These are phyloP conservation scores for Nemotelus pantherinus DNA, from an alignment of 2,888 invertebrate genomes.

Conservation along the genomic window DNA sequence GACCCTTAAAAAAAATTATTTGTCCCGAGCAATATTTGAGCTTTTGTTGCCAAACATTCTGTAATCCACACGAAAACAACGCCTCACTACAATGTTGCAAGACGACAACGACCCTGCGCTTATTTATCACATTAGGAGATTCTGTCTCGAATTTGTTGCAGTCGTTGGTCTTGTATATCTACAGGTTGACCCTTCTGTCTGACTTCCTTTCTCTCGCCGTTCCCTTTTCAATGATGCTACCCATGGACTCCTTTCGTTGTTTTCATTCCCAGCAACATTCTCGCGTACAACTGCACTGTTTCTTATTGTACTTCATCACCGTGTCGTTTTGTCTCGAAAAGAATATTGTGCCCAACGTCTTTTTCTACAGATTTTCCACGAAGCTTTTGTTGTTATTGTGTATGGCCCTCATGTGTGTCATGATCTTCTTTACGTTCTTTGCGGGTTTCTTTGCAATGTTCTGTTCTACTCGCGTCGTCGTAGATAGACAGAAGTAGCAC, in stretches of 20 bases:
- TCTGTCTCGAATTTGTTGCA: conserved; percentile 30
- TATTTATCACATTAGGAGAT: not conserved
- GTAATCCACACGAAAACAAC: not conserved
- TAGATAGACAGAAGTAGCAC: too few relatives aligned
- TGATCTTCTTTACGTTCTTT: too few relatives aligned
- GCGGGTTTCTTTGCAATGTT: too few relatives aligned
- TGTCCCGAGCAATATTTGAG: too few relatives aligned
- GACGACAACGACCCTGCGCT: conserved; percentile 1
- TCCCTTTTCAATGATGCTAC: not conserved
- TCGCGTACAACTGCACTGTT: too few relatives aligned
- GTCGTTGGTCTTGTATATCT: conserved; percentile 10
- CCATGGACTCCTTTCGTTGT: not conserved
- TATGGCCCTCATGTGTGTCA: too few relatives aligned
- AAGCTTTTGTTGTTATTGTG: not conserved
- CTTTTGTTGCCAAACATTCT: not conserved
- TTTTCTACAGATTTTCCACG: not conserved
- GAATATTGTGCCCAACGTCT: conserved; percentile 10
- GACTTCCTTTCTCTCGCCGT: not conserved
- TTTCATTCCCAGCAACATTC: too few relatives aligned
- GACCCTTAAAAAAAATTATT: too few relatives aligned
- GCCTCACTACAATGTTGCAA: conserved; percentile 28
- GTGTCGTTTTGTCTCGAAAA: not conserved
- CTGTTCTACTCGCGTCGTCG: too few relatives aligned
- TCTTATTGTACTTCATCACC: too few relatives aligned
- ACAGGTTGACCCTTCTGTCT: conserved; percentile 8